phyloP scores from a whole-genome alignment of 2,888 invertebrate genomes.

The Coelogynopora nodosa region DNA sequence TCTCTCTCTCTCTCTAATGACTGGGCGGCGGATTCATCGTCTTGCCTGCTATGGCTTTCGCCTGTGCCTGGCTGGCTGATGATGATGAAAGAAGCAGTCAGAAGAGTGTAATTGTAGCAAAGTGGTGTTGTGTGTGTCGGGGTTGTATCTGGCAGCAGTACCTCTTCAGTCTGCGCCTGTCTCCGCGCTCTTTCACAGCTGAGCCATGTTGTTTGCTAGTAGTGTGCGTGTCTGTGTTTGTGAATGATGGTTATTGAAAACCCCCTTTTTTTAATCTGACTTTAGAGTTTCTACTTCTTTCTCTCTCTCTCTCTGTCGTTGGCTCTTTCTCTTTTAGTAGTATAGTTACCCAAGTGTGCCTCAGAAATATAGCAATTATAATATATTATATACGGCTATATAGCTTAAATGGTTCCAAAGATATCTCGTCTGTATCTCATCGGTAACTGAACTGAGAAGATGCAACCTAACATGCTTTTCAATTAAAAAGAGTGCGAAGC shows the following conservation, averaged over 20 bases:
- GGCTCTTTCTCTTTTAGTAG: not conserved
- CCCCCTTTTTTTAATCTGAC: not conserved
- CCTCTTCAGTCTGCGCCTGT: no score
- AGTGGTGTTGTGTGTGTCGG: not conserved
- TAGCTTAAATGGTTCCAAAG: not conserved
- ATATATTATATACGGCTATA: no score
- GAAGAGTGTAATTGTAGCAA: not conserved
- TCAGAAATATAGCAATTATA: not conserved
- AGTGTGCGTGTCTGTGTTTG: not conserved
- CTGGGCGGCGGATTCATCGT: no score
- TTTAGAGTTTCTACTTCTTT: not conserved
- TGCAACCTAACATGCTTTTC: not conserved
- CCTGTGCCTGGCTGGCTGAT: not conserved
- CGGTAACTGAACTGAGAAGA: no score
- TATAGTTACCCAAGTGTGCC: not conserved
- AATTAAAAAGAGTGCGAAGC: not conserved
- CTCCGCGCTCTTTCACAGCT: no score
- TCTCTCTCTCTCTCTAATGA: no score
- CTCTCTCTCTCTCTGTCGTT: not conserved
- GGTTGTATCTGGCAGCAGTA: no score
- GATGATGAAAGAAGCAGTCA: not conserved
- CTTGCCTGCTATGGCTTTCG: no score
- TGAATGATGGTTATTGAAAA: not conserved
- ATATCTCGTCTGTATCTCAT: no score
- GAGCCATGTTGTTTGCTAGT: not conserved